phyloP scores from a whole-genome alignment of 2,888 invertebrate genomes.

The Drosophila prostipennis region DNA sequence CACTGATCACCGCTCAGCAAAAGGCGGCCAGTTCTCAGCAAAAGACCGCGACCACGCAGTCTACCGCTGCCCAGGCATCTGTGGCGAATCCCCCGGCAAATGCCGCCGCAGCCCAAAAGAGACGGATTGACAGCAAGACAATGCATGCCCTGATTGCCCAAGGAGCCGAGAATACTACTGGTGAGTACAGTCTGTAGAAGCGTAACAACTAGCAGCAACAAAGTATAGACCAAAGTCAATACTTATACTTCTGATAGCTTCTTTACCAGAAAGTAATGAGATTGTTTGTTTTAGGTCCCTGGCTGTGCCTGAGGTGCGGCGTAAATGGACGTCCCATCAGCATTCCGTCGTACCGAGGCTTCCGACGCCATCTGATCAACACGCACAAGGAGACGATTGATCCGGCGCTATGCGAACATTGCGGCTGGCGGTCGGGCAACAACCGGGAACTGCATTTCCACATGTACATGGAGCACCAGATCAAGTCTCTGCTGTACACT shows the following conservation, averaged over 20 bases:
- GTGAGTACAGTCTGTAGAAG: conserved; percentile 45
- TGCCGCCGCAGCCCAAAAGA: conserved; percentile 77
- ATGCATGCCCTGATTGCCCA: conserved; percentile 87
- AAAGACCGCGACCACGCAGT: conserved; percentile 38
- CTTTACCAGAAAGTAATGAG: not conserved
- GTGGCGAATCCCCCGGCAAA: conserved; percentile 8
- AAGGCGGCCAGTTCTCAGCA: conserved; percentile 31
- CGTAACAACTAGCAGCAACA: too few species aligned
- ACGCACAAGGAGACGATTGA: conserved; percentile 92
- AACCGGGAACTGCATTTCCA: conserved; percentile 91
- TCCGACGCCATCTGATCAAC: conserved; percentile 92
- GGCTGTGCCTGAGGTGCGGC: conserved; percentile 92
- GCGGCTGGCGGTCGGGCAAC: conserved; percentile 91
- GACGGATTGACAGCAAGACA: conserved; percentile 87
- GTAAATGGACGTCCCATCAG: conserved; percentile 88
- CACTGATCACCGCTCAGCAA: conserved; percentile 56
- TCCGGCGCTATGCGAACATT: conserved; percentile 92
- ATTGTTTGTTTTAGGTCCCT: conserved; percentile 86
- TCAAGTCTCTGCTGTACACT: conserved; percentile 88
- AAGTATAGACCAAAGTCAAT: too few species aligned
- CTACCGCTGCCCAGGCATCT: conserved; percentile 16
- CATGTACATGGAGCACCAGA: conserved; percentile 91
- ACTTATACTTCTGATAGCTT: not conserved
- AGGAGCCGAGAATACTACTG: conserved; percentile 87
- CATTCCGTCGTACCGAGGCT: conserved; percentile 91